Evolutionary conservation across 92 coral and sea anemone genomes (phyloP).

Genomic region (Zoanthus sansibaricus): DNA sequence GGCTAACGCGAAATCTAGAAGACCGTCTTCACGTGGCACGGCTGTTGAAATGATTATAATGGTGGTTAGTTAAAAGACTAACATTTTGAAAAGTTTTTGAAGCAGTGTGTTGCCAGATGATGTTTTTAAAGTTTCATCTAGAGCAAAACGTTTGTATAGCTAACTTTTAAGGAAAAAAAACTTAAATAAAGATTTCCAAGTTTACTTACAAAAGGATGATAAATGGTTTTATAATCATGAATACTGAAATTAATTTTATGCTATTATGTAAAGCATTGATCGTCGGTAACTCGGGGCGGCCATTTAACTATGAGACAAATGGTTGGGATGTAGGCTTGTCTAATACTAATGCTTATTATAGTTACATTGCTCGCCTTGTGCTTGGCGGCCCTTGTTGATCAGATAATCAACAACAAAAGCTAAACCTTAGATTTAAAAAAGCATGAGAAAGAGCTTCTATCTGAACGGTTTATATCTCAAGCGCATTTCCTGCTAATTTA

Average conservation of each 20-base stretch:
- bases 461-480: not conserved
- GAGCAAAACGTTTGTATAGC: not conserved
- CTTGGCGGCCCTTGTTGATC: not conserved
- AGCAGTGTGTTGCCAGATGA: slow-evolving; percentile 6
- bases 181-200: not conserved
- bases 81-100: slow-evolving; percentile 10
- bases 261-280: not conserved
- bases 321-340: not conserved
- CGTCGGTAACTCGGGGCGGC: not conserved
- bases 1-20: not conserved
- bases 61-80: not conserved
- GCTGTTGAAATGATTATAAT: not conserved
- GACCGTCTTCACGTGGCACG: not conserved
- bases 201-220: not conserved
- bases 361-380: not conserved
- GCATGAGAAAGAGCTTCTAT: slow-evolving; percentile 10
- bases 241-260: no score
- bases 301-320: not conserved
- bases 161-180: not conserved
- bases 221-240: not conserved
- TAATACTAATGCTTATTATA: slow-evolving; percentile 13
- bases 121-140: not conserved
- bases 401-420: not conserved
- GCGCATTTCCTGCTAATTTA: slow-evolving; percentile 40
- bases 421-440: not conserved